Percentiles rank a stretch among this genome's conserved stretches.
phyloP scores from a whole-genome alignment of 2,797 vertebrate genomes.

The Neopelma chrysocephalum region DNA sequence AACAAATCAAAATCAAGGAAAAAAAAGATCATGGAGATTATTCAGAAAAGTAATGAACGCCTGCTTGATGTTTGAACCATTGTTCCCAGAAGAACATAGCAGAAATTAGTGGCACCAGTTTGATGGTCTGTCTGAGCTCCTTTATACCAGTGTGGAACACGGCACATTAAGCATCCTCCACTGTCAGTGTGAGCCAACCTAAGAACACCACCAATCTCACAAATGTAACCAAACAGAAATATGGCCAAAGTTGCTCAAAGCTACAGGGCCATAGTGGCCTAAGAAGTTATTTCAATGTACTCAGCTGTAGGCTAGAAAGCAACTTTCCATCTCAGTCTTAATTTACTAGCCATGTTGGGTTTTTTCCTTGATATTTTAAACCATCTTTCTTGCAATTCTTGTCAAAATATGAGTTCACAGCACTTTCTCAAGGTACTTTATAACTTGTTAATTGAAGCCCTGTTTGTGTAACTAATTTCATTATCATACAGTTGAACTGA shows the following conservation, averaged over 20 bases:
- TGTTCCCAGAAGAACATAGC: neutral
- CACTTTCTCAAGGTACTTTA: neutral
- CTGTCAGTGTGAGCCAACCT: neutral
- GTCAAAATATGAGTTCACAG: neutral
- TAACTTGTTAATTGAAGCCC: neutral
- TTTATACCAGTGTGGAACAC: neutral
- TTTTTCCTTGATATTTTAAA: neutral
- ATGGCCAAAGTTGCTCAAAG: neutral
- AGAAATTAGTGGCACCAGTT: neutral
- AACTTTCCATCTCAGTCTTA: neutral
- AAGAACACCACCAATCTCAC: neutral
- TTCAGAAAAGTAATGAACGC: neutral
- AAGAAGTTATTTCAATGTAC: neutral
- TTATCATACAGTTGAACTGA: constrained; percentile 24
- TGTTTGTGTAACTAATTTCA: constrained; percentile 23
- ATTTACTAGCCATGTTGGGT: neutral
- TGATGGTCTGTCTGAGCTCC: neutral
- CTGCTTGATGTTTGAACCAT: neutral
- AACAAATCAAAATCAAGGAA: constrained; percentile 1
- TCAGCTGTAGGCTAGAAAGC: neutral
- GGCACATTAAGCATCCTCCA: neutral
- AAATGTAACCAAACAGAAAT: neutral
- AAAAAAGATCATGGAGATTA: neutral
- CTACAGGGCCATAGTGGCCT: neutral
- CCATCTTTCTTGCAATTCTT: neutral